Evolutionary conservation across 2,888 invertebrate genomes (phyloP).

Genomic region (Embidobia sp.): DNA sequence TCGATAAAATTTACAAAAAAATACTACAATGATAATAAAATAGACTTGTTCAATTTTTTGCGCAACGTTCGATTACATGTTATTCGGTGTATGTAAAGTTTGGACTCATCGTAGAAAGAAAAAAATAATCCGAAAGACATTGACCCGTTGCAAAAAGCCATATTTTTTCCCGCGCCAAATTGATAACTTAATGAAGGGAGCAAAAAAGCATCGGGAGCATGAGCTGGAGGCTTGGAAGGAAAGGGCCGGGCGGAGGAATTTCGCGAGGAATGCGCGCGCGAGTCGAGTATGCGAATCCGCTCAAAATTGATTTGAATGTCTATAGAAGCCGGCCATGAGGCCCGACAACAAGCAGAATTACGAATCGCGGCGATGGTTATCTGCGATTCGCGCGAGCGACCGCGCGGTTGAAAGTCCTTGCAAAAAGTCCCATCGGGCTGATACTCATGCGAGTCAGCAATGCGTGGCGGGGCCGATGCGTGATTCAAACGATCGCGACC

Average conservation of each 20-base stretch:
- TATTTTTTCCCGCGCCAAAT: no score
- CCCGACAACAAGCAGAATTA: slow-evolving; percentile 36
- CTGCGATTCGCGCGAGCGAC: no score
- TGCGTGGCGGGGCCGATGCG: slow-evolving; percentile 26
- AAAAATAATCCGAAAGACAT: no score
- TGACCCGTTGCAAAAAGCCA: no score
- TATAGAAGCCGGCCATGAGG: slow-evolving; percentile 33
- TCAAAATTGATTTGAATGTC: slow-evolving; percentile 62
- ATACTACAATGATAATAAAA: no score
- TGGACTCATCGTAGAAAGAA: no score
- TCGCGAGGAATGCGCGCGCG: slow-evolving; percentile 37
- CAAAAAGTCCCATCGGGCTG: slow-evolving; percentile 36
- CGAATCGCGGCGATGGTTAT: slow-evolving; percentile 51
- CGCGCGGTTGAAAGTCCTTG: slow-evolving; percentile 44
- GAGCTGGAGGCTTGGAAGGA: no score
- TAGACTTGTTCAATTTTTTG: no score
- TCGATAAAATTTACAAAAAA: no score
- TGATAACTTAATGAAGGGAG: slow-evolving; percentile 21
- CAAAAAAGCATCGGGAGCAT: slow-evolving; percentile 8
- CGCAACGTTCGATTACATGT: no score
- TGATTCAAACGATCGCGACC: no score
- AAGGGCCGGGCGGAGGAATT: slow-evolving; percentile 18
- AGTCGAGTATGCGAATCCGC: slow-evolving; percentile 41
- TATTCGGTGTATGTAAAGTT: no score
- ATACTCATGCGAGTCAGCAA: slow-evolving; percentile 30